A percentile compares a stretch with the other conserved stretches of the same genome.
Evolutionary conservation across 2,888 invertebrate genomes (phyloP).

Genomic region (Gisinianus flammeolus): DNA sequence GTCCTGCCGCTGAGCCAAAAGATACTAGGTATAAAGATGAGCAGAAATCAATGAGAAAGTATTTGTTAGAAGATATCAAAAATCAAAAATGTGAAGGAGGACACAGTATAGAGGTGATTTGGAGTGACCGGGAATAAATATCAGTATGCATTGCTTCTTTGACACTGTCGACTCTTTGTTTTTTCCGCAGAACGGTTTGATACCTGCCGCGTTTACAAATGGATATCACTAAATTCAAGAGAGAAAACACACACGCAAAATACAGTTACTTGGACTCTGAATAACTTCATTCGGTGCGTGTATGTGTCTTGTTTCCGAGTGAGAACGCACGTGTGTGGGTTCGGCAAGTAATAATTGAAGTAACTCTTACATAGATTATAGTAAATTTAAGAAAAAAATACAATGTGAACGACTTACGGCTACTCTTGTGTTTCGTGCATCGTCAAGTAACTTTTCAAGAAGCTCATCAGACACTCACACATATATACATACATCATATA

Average conservation of each 20-base stretch:
- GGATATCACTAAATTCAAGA: slow-evolving; percentile 65
- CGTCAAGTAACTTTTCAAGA: neutral
- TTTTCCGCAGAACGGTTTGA: slow-evolving; percentile 83
- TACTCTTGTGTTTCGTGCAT: slow-evolving; percentile 5
- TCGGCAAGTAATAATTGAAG: slow-evolving; percentile 20
- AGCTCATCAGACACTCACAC: neutral
- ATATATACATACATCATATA: neutral
- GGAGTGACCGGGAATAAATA: neutral
- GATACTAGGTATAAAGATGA: neutral
- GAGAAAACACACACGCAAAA: neutral
- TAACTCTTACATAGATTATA: neutral
- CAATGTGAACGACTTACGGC: too few relatives aligned
- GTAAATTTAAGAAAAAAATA: slow-evolving; percentile 10
- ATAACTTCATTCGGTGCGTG: slow-evolving; percentile 24
- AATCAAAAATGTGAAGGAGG: too few relatives aligned
- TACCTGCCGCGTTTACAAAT: slow-evolving; percentile 98
- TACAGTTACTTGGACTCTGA: neutral
- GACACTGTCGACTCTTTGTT: neutral
- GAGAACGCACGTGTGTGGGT: slow-evolving; percentile 20
- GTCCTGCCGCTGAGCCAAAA: too few relatives aligned
- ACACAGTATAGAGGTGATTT: neutral
- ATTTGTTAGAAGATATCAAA: too few relatives aligned
- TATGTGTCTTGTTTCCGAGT: slow-evolving; percentile 18
- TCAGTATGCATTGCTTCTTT: neutral
- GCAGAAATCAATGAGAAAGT: neutral